Evolutionary conservation across 2,113 vertebrate species (phyloP), one percentile per base, ranked within the genome.

Genomic region (Cryptotis parvus): DNA sequence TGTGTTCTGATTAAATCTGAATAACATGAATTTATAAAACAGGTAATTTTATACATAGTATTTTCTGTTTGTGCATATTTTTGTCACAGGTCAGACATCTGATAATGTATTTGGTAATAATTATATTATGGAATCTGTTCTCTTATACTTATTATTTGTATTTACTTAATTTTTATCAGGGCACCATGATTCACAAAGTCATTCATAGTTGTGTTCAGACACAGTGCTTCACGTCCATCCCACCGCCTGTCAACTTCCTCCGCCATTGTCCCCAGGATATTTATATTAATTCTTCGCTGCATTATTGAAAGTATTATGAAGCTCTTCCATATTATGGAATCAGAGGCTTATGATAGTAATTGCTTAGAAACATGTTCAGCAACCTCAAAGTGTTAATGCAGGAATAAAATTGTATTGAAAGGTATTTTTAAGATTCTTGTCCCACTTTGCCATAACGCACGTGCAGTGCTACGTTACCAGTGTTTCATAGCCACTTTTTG

Each of bases 401-500:
- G 33, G 20, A 84, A 16, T 92, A 89, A 79, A 84, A 75, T 63
- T 81, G 18, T 66, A 45, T 75, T 86, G 33, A 65, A 65, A 65
- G 31, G 33, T 69, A 24, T 37, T 75, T 24, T 4, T 20, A 70
- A 83, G 91, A 18, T 7, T 35, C 35, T 86, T 74, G 10, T 33
- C 43, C n/a, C 37, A 41, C 45, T 27, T 33, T 31, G 15, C 33
- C 6, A 3, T 70, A 61, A 83, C 15, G 18, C 72, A 24, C 39
- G 43, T 82, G 43, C 1, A 0, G 33, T 91, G 75, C 89, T 87
- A 69, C 80, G 61, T 86, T 82, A 84, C 91, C 92, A 88, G 16
- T 35, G 0, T 94, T 90, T 96, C 89, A 55, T 94, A 91, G 75
- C n/a, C 24, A 91, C 73, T 96, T 96, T 96, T 87, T 49, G 35